Evolutionary conservation across 1,140 invertebrate species (phyloP).

Genomic region (Neodiprion lecontei): DNA sequence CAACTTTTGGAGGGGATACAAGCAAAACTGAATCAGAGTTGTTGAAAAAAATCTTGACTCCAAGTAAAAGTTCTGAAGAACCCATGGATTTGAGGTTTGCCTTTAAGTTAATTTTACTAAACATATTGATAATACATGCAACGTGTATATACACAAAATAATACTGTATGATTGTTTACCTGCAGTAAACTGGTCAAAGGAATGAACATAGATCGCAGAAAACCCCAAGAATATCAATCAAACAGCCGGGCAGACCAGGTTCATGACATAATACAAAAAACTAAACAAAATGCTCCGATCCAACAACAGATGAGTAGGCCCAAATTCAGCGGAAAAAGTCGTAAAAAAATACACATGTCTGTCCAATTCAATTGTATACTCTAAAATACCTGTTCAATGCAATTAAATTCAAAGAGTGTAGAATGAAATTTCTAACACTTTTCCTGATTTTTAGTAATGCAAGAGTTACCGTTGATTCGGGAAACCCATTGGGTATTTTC

Average conservation of each 20-base stretch:
- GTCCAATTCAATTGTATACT: too few species aligned
- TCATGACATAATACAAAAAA: slow-evolving; percentile 42
- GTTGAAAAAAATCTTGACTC: slow-evolving; percentile 68
- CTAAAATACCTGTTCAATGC: too few species aligned
- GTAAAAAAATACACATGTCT: too few species aligned
- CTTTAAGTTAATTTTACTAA: background rate
- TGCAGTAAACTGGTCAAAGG: slow-evolving; percentile 73
- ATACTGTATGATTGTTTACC: slow-evolving; percentile 27
- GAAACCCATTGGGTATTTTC: slow-evolving; percentile 69
- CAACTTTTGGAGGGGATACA: slow-evolving; percentile 68
- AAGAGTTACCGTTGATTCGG: slow-evolving; percentile 65
- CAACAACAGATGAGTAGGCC: background rate
- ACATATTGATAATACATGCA: background rate
- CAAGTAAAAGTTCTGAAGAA: slow-evolving; percentile 52
- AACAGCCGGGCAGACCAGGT: slow-evolving; percentile 57
- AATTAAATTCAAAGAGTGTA: background rate
- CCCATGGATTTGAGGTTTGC: slow-evolving; percentile 17
- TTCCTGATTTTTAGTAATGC: slow-evolving; percentile 31
- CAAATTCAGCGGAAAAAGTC: too few species aligned
- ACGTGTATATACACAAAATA: background rate
- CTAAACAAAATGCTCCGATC: slow-evolving; percentile 22
- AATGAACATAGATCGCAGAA: slow-evolving; percentile 75
- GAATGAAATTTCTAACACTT: too few species aligned
- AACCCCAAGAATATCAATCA: slow-evolving; percentile 5
- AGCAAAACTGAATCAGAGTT: slow-evolving; percentile 77